phyloP scores from a whole-genome alignment of 1,140 invertebrate species.

The Hypothenemus hampei region DNA sequence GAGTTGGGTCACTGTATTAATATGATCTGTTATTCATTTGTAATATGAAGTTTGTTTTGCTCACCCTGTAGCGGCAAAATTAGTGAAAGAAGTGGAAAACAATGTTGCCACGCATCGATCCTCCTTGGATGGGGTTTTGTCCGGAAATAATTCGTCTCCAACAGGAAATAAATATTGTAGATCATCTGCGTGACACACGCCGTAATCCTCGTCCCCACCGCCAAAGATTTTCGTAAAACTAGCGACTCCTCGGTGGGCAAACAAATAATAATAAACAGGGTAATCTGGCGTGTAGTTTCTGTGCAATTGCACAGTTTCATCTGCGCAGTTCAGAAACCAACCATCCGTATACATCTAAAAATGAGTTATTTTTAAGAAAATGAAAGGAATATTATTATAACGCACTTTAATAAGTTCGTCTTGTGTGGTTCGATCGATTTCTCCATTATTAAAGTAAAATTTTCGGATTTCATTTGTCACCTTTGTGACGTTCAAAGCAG shows the following conservation, averaged over 20 bases:
- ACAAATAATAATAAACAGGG: conserved; percentile 61
- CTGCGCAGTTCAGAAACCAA: conserved; percentile 57
- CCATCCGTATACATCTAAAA: conserved; percentile 63
- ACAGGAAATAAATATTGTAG: conserved; percentile 69
- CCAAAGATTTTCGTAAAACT: conserved; percentile 67
- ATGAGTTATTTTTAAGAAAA: conserved; percentile 1
- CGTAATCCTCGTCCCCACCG: conserved; percentile 55
- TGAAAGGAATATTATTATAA: not conserved
- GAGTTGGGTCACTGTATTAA: conserved; percentile 49
- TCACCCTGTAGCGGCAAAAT: conserved; percentile 66
- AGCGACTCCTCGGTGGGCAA: conserved; percentile 59
- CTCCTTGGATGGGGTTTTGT: conserved; percentile 44
- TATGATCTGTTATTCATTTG: not conserved
- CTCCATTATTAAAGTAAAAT: conserved; percentile 54
- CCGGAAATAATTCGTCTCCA: conserved; percentile 51
- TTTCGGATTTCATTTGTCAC: conserved; percentile 53
- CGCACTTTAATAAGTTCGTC: conserved; percentile 50
- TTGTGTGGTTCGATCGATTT: conserved; percentile 49
- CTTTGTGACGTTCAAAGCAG: conserved; percentile 44
- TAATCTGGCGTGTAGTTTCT: conserved; percentile 44
- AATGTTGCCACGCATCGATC: conserved; percentile 51
- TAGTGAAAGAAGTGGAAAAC: conserved; percentile 62
- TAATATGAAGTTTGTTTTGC: conserved; percentile 18
- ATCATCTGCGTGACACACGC: conserved; percentile 69
- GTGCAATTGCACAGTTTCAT: conserved; percentile 55